Percentiles rank a stretch among this genome's conserved stretches.
Conservation (phyloP, 2,113 vertebrate species). For the Eira barbara region DNA sequence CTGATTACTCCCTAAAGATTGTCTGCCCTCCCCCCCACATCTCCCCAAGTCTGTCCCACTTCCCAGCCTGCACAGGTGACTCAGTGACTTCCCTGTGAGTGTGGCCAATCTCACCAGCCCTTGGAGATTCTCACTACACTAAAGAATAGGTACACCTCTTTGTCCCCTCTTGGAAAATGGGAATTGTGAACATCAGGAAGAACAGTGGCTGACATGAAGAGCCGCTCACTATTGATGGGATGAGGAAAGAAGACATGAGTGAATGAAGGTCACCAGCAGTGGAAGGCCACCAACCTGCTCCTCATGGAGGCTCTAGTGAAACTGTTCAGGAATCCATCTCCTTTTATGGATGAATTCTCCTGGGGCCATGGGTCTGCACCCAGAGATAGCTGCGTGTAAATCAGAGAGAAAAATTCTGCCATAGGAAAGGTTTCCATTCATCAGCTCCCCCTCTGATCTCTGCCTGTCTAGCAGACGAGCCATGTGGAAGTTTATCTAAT, state of each 20-base stretch:
- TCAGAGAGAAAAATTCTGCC: neutral
- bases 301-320: rapidly evolving
- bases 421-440: neutral
- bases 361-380: neutral
- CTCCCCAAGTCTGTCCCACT: neutral
- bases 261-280: no score
- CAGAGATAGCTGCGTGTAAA: rapidly evolving
- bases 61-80: neutral
- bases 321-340: neutral
- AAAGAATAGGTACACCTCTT: rapidly evolving
- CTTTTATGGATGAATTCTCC: neutral
- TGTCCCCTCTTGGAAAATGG: neutral
- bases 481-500: neutral
- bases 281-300: neutral
- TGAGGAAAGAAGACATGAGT: neutral
- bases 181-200: neutral
- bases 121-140: neutral
- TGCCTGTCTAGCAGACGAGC: neutral
- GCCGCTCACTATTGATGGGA: neutral
- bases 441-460: neutral
- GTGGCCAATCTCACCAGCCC: neutral
- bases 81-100: rapidly evolving
- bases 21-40: neutral
- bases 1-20: neutral
- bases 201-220: neutral